Base-by-base conservation (phyloP, 2,113 vertebrate genomes). In the Leptodactylus fuscus region DNA sequence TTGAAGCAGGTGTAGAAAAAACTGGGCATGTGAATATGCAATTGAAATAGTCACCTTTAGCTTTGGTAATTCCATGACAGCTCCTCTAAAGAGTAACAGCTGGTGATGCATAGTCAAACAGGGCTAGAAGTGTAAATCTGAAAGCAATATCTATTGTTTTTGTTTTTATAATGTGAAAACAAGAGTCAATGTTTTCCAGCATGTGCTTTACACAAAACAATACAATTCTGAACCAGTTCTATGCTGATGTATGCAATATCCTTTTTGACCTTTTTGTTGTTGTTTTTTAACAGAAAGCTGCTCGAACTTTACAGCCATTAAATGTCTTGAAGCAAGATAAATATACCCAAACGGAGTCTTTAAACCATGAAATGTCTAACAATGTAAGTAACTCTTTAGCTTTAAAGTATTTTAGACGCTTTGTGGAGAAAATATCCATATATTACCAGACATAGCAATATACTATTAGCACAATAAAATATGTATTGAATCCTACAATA, bases 321-420 rank as follows among this genome's bases (percentile, higher is more conserved):
- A 93, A 94, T 89, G 90, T 92, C 93, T 95, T 95, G 90, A 96
- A 94, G 93, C 95, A 93, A 90, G 97, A 99, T 92, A 97, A 95
- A 92, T 95, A 94, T 87, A 98, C 98, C 0, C 98, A 99, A 94
- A 99, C 98, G 48, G 98, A 99, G 88, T 91, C 95, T 58, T 70
- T 92, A 87, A 93, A 94, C 89, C 94, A 94, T 87, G 98, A 98
- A 95, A 97, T 99, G 94, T 97, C 96, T 95, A 60, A 44, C 36
- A 80, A 62, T 60, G 53, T 80, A 60, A 80, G 53, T 44, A 76
- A 10, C 12, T 20, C 32, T 34, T 34, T 34, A 24, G n/a, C 11
- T n/a, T n/a, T n/a, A n/a, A n/a, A n/a, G n/a, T n/a, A 62, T 29
- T 65, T 65, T 65, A 29, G 13, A 62, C 8, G 22, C 16, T 18